These are phyloP conservation scores for Lordiphosa fenestrarum DNA, from an alignment of 2,888 invertebrate genomes.

Conservation along the genomic window DNA sequence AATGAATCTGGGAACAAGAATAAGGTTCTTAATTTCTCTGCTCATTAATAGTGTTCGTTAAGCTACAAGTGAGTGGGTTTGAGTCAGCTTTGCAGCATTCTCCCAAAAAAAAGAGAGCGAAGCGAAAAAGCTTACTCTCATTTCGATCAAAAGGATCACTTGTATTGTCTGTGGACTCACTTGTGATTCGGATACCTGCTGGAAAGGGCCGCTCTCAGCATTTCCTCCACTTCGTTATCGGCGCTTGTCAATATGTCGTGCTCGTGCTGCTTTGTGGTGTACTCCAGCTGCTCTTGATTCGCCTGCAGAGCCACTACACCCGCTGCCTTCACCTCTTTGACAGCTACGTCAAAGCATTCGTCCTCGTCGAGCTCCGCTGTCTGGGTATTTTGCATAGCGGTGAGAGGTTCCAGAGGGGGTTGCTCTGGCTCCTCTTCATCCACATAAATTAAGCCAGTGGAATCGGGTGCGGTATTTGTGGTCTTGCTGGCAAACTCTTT, in stretches of 20 bases:
- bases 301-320: conserved; percentile 31
- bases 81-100: no score
- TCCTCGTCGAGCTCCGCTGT: conserved; percentile 17
- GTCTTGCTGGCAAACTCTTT: conserved; percentile 47
- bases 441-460: conserved; percentile 24
- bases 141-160: no score
- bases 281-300: conserved; percentile 16
- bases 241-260: conserved; percentile 24
- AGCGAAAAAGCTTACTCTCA: no score
- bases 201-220: conserved; percentile 32
- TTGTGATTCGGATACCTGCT: conserved; percentile 44
- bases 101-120: no score
- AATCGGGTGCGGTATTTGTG: conserved; percentile 37
- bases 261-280: conserved; percentile 25
- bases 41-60: no score
- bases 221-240: conserved; percentile 41
- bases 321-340: conserved; percentile 24
- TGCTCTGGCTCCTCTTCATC: conserved; percentile 1
- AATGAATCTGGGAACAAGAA: conserved; percentile 36
- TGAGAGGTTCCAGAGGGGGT: not conserved
- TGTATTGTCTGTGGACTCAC: conserved; percentile 15
- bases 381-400: not conserved
- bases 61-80: no score
- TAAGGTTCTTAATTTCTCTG: no score
- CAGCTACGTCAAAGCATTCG: conserved; percentile 32